These are phyloP conservation scores for Pristionchus japonicus DNA, from an alignment of 2,888 invertebrate genomes.

Conservation along the genomic window DNA sequence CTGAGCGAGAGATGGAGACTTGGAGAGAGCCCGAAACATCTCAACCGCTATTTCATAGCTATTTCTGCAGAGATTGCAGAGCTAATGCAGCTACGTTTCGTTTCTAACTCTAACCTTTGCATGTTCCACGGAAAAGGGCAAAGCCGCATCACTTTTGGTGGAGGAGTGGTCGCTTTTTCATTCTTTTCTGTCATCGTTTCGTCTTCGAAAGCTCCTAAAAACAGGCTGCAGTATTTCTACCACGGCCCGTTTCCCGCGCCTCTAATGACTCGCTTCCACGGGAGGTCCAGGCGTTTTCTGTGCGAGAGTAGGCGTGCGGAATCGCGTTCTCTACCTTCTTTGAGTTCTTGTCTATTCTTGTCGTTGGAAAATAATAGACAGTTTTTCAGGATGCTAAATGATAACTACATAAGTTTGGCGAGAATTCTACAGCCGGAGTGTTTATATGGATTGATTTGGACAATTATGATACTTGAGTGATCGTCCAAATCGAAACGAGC, in stretches of 20 bases:
- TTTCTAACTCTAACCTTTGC: not conserved
- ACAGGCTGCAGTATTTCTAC: not conserved
- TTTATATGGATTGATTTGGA: no score
- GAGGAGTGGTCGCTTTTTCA: no score
- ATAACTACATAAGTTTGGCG: no score
- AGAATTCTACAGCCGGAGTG: no score
- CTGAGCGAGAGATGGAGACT: not conserved
- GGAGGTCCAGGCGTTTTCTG: not conserved
- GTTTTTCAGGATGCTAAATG: no score
- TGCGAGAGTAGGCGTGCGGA: no score
- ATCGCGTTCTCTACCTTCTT: no score
- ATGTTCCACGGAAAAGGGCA: not conserved
- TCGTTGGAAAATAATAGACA: no score
- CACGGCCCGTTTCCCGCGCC: not conserved
- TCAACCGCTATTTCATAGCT: not conserved
- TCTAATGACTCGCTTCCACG: not conserved
- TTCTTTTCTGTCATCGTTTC: not conserved
- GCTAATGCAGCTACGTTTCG: not conserved
- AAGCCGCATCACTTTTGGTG: not conserved
- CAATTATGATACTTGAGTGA: no score
- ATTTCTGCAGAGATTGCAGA: not conserved
- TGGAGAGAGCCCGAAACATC: not conserved
- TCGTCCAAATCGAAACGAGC: no score
- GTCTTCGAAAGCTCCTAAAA: not conserved
- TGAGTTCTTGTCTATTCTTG: no score